Evolutionary conservation across 2,113 vertebrate species (phyloP), one percentile per base, ranked within the genome.

Genomic region (Psittacula cyanocephala): DNA sequence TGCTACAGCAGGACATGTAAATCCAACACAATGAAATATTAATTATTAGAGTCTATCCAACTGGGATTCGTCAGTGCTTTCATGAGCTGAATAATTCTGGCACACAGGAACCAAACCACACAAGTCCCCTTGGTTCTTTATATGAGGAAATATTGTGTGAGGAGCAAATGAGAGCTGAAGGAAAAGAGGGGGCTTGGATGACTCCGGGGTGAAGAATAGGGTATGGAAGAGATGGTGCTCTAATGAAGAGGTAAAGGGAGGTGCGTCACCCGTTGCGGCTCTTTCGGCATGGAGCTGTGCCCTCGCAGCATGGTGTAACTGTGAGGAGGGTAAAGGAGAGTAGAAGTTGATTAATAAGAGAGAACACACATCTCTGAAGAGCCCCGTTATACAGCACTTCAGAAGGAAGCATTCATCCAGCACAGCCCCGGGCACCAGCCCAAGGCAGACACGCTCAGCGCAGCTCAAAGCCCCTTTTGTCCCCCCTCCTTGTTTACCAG

Each of bases 11-110:
- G 79, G 93, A 93, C 1, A 27, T 62, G 70, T 83, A 96, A 96
- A 94, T 91, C 91, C 80, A 78, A 44, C 35, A 67, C 92, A 83
- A 95, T 96, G 72, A 94, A 96, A 96, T 96, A 96, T 95, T 96
- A 94, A 96, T 96, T 96, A 94, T 90, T 86, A 90, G 69, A 83
- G 47, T 70, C 76, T 60, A 70, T 64, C 59, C 82, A 93, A 84
- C 64, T 88, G 93, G 72, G 92, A 93, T 47, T 86, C 39, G 60
- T 87, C 41, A 3, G 74, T 53, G 71, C 76, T 96, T 95, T 60
- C 83, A 84, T 72, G 62, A 91, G 88, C 4, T 2, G 62, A 84
- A 71, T 68, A 91, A 86, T 81, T 88, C 80, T 8, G 10, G 80
- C 50, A 49, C 7, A 0, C 35, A 44, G 37, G 22, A 75, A 25